These are phyloP conservation scores for Lindbergichthys nudifrons DNA, from an alignment of 2,797 vertebrate species.

Conservation along the genomic window DNA sequence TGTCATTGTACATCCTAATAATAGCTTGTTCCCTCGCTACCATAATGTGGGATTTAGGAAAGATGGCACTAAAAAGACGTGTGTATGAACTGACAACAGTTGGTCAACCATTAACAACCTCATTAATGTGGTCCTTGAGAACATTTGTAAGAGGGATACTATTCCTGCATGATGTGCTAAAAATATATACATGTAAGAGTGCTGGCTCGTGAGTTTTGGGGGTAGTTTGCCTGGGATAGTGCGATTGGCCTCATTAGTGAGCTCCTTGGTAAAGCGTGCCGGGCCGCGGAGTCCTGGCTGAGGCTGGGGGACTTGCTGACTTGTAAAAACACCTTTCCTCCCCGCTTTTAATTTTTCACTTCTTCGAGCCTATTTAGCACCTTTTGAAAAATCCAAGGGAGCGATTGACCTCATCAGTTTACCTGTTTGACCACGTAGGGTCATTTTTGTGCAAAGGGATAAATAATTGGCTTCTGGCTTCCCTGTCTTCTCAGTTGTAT, in stretches of 20 bases:
- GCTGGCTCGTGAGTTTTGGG: slow-evolving; percentile 52
- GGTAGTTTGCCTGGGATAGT: slow-evolving; percentile 52
- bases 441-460: slow-evolving; percentile 45
- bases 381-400: slow-evolving; percentile 56
- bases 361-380: slow-evolving; percentile 45
- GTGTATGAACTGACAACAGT: slow-evolving; percentile 17
- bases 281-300: slow-evolving; percentile 49
- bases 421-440: slow-evolving; percentile 43
- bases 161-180: slow-evolving; percentile 37
- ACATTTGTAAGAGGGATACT: slow-evolving; percentile 36
- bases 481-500: slow-evolving; percentile 44
- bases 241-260: slow-evolving; percentile 78
- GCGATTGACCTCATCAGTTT: slow-evolving; percentile 68
- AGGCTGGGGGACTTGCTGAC: slow-evolving; percentile 80
- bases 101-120: slow-evolving; percentile 30
- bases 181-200: slow-evolving; percentile 53
- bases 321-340: slow-evolving; percentile 63
- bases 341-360: slow-evolving; percentile 47
- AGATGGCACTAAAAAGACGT: neutral
- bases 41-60: slow-evolving; percentile 39
- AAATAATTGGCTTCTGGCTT: slow-evolving; percentile 68
- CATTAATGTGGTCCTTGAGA: slow-evolving; percentile 46
- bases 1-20: slow-evolving; percentile 48
- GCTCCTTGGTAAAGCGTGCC: slow-evolving; percentile 48
- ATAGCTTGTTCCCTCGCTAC: slow-evolving; percentile 24